These are phyloP conservation scores for Ephialtes manifestator DNA, from an alignment of 2,888 invertebrate genomes.

Conservation along the genomic window DNA sequence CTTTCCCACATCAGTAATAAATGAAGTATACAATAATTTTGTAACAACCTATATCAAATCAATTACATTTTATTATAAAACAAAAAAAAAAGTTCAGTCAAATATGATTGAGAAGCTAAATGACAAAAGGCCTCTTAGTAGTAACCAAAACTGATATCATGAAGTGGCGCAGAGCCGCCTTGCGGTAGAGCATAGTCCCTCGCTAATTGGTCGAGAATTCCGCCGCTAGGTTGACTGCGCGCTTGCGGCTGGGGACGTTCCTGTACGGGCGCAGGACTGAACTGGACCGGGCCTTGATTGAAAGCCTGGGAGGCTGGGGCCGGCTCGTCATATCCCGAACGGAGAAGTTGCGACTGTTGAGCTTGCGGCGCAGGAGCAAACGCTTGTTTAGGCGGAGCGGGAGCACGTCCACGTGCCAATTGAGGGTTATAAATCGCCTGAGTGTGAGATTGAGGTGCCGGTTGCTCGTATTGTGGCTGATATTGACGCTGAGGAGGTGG, in stretches of 20 bases:
- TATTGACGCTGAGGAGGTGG: slow-evolving; percentile 68
- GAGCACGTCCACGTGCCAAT: slow-evolving; percentile 68
- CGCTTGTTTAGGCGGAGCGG: slow-evolving; percentile 72
- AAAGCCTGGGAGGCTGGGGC: slow-evolving; percentile 79
- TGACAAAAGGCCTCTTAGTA: slow-evolving; percentile 87
- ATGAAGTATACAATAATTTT: no score
- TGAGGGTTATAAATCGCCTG: slow-evolving; percentile 81
- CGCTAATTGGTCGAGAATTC: slow-evolving; percentile 92
- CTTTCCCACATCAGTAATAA: no score
- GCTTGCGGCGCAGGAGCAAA: slow-evolving; percentile 79
- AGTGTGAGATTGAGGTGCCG: slow-evolving; percentile 75
- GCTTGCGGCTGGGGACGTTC: slow-evolving; percentile 77
- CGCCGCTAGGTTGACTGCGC: slow-evolving; percentile 86
- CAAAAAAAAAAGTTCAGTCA: slow-evolving; percentile 1
- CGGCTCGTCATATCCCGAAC: slow-evolving; percentile 77
- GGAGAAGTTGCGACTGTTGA: slow-evolving; percentile 77
- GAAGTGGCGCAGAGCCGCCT: slow-evolving; percentile 90
- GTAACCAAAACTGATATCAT: slow-evolving; percentile 94
- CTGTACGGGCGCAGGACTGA: slow-evolving; percentile 81
- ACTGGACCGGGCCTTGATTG: slow-evolving; percentile 84
- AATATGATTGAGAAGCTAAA: not conserved
- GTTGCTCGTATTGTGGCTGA: slow-evolving; percentile 70
- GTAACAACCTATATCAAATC: no score
- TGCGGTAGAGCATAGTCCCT: slow-evolving; percentile 93
- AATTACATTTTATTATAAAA: not conserved